Evolutionary conservation across 2,888 invertebrate genomes (phyloP).

Genomic region (Phaonia tiefii): DNA sequence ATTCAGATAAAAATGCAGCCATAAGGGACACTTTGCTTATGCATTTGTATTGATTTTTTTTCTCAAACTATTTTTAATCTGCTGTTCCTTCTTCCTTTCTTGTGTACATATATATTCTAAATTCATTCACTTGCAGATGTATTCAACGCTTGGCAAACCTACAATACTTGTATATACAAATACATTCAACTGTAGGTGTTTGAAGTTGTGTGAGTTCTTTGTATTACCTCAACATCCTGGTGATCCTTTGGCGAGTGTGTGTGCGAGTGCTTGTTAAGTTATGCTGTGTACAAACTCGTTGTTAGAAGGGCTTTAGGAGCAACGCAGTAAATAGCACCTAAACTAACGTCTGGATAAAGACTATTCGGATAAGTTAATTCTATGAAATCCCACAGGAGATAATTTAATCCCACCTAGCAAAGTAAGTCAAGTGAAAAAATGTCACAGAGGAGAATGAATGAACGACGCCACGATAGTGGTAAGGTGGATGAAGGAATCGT

Average conservation of each 20-base stretch:
- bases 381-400: constrained; percentile 77
- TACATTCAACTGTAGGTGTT: background rate
- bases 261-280: constrained; percentile 32
- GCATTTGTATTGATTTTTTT: background rate
- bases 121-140: background rate
- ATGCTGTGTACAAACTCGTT: constrained; percentile 46
- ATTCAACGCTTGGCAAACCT: background rate
- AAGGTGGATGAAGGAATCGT: background rate
- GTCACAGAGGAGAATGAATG: constrained; percentile 73
- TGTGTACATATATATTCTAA: background rate
- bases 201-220: background rate
- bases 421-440: constrained; percentile 79
- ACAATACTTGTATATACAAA: background rate
- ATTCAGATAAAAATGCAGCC: background rate
- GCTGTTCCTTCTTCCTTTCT: background rate
- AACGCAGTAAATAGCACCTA: constrained; percentile 48
- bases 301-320: constrained; percentile 35
- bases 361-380: constrained; percentile 74
- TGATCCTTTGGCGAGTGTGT: background rate
- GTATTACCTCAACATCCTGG: background rate
- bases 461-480: background rate
- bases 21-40: background rate
- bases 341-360: constrained; percentile 61
- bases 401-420: constrained; percentile 79
- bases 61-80: background rate